Evolutionary conservation across 2,113 vertebrate genomes (phyloP), one percentile per base, ranked within the genome.

Genomic region (Myodes glareolus): DNA sequence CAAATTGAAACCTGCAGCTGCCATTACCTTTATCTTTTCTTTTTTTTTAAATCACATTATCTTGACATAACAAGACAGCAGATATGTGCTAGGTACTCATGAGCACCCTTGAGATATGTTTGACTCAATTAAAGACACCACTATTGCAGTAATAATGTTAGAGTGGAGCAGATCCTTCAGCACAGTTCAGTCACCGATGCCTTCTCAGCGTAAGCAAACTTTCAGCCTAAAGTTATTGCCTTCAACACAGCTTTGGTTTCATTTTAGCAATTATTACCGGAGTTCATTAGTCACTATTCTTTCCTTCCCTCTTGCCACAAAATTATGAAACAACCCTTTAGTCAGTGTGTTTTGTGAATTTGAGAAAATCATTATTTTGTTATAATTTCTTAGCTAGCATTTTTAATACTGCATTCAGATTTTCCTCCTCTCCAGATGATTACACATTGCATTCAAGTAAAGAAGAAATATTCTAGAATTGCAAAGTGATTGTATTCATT

Each of bases 41-140:
- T 95, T 11, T n/a, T n/a, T n/a, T 88, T 94, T 19, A 86, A 36
- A 36, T 6, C 21, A 77, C 12, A 61, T 87, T 39, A 52, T 63
- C 45, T 68, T 91, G 78, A 47, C 61, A 92, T 82, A 92, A 93
- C 1, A 33, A 23, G 17, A 47, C 7, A 92, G 68, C 33, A 82
- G 47, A 92, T 82, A 86, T 68, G 19, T 72, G 10, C 5, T 81
- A 91, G 96, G 33, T 77, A 82, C 45, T 91, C 14, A 73, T 78
- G 73, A 13, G 16, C 16, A 55, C 27, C 67, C 27, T 78, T 52
- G 70, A 47, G 55, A 75, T 90, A 55, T 67, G 87, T n/a, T 93
- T 84, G 88, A 47, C 25, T 94, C 36, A 27, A 84, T 90, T 31
- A 95, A 87, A 89, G 86, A 75, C 39, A 81, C 45, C n/a, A 75